Evolutionary conservation across 1,140 invertebrate genomes (phyloP), one percentile per base, ranked within the genome.

Genomic region (Micrasema minimum): DNA sequence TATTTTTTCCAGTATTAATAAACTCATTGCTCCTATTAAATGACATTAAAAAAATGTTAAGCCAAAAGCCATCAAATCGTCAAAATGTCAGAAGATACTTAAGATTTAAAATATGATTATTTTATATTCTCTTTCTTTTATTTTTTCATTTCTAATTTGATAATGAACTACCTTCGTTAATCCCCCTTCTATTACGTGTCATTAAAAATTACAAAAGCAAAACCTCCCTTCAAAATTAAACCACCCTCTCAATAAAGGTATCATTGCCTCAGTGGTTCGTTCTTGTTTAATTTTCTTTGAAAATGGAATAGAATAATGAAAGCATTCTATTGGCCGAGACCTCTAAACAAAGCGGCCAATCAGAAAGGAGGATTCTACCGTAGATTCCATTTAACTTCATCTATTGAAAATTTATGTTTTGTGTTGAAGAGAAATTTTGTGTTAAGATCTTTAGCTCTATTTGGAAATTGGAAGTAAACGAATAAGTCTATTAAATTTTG

Each of bases 271-370:
- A 66, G 51, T 66, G 14, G 26, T 51, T 48, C 18, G 48, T 50
- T 48, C 57, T 37, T 35, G 61, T 64, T 70, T 70, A 70, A 70
- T 70, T 70, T 70, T 35, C 68, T 70, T 64, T 70, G 68, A 70
- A 70, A 70, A 66, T 66, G 61, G 46, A 64, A 35, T 23, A 53
- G 41, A 69, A 69, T 69, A 55, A 61, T 61, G 22, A 22, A 48
- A 35, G 38, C 12, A 45, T 45, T 37, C 67, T 61, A 69, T 69
- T 69, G 67, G 67, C 26, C 55, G 43, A 46, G 22, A 43, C n/a
- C 61, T 37, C 26, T 14, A 22, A 20, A 70, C 45, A 51, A 70
- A 70, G 35, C 48, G 31, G 12, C 68, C 68, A 70, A 70, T 70
- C 68, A 64, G 35, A 70, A 18, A 35, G 22, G 16, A 35, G 55